Percentiles rank a stretch among this genome's conserved stretches.
Conservation (phyloP, 2,113 vertebrate genomes). For the Scophthalmus maximus region DNA sequence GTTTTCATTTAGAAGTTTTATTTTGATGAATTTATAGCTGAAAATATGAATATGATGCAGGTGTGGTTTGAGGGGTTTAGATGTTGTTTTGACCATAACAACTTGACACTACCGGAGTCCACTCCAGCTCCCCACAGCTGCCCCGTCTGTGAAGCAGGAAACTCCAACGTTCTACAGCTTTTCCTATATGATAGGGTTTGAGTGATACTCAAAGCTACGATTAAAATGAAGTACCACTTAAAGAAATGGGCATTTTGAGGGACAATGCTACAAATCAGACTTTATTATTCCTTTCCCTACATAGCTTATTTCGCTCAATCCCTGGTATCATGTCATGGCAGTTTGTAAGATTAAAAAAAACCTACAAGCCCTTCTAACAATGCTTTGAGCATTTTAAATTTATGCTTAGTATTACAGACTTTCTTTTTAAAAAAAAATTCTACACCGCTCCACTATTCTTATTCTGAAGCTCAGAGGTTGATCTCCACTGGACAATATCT, state of each 20-base stretch:
- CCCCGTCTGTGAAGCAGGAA: slow-evolving; percentile 8
- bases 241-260: slow-evolving; percentile 12
- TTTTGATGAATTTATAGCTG: slow-evolving; percentile 5
- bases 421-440: slow-evolving; percentile 9
- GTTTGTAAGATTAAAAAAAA: slow-evolving; percentile 26
- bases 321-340: slow-evolving; percentile 31
- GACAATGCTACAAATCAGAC: slow-evolving; percentile 30
- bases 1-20: not conserved
- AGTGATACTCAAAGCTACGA: not conserved
- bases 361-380: not conserved
- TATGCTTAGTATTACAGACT: not conserved
- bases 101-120: not conserved
- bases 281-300: slow-evolving; percentile 18
- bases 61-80: not conserved
- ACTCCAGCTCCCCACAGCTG: not conserved
- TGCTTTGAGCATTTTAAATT: slow-evolving; percentile 11
- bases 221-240: slow-evolving; percentile 12
- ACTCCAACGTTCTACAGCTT: not conserved
- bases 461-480: slow-evolving; percentile 6
- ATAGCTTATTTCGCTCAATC: slow-evolving; percentile 69
- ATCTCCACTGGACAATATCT: slow-evolving; percentile 7
- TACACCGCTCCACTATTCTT: slow-evolving; percentile 56
- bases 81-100: not conserved
- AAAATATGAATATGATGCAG: not conserved
- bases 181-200: not conserved